Evolutionary conservation across 1,140 invertebrate genomes (phyloP).

Genomic region (Drosophila repletoides): DNA sequence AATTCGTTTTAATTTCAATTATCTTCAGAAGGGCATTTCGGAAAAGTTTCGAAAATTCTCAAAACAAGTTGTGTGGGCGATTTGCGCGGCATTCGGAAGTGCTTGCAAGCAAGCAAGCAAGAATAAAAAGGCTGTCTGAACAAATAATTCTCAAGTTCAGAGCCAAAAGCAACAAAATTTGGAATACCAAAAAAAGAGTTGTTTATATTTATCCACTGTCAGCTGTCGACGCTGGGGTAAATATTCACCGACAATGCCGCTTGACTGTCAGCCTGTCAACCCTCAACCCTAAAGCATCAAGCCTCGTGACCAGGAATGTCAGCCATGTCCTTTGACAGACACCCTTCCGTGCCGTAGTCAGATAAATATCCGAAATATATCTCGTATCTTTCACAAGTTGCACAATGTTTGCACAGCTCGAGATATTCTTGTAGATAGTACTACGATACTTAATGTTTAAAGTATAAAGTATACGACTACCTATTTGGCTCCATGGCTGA

Average conservation of each 20-base stretch:
- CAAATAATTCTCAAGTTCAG: conserved; percentile 58
- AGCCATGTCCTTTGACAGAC: conserved; percentile 51
- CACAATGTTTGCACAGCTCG: conserved; percentile 39
- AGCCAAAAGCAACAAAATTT: neutral
- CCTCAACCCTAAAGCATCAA: too few relatives aligned
- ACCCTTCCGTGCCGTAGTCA: neutral
- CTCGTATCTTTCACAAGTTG: conserved; percentile 35
- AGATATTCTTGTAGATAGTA: too few relatives aligned
- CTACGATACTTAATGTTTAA: too few relatives aligned
- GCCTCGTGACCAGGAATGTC: conserved; percentile 49
- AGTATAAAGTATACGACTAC: conserved; percentile 30
- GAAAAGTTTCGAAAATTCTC: too few relatives aligned
- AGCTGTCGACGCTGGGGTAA: conserved; percentile 44
- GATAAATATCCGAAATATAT: conserved; percentile 16
- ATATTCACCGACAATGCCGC: conserved; percentile 16
- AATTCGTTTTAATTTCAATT: too few relatives aligned
- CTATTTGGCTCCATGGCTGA: conserved; percentile 30
- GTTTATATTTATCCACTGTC: conserved; percentile 56
- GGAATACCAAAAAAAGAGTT: conserved; percentile 22
- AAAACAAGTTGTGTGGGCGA: too few relatives aligned
- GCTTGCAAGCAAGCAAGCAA: too few relatives aligned
- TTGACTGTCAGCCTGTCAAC: conserved; percentile 42
- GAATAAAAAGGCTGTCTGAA: too few relatives aligned
- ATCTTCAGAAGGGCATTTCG: too few relatives aligned
- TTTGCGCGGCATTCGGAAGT: too few relatives aligned